phyloP scores from a whole-genome alignment of 1,140 invertebrate genomes.

The Eupristina koningsbergeri region DNA sequence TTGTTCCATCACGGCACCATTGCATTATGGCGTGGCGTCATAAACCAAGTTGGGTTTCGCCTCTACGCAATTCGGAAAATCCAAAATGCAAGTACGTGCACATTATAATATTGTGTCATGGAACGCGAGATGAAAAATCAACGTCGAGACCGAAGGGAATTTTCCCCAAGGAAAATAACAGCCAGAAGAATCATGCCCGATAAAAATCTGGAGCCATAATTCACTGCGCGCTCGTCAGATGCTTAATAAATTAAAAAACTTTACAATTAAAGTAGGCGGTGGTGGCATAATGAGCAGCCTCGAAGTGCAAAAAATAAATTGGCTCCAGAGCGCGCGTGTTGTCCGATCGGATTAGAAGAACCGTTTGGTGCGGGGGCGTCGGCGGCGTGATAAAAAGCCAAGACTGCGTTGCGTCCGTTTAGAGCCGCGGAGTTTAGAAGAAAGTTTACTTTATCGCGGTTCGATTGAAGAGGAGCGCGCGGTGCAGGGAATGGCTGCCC shows the following conservation, averaged over 20 bases:
- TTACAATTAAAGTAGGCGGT: neutral
- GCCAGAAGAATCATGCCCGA: neutral
- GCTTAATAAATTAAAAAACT: conserved; percentile 21
- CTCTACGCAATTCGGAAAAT: neutral
- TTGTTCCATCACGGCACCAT: neutral
- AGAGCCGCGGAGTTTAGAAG: conserved; percentile 66
- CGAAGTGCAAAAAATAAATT: neutral
- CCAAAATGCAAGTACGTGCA: too few relatives aligned
- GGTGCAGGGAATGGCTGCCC: conserved; percentile 48
- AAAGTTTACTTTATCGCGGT: conserved; percentile 72
- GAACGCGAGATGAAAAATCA: neutral
- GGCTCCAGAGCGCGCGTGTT: neutral
- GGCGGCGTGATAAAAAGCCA: conserved; percentile 65
- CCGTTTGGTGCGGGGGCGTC: conserved; percentile 45
- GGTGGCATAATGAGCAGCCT: neutral
- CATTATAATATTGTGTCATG: too few relatives aligned
- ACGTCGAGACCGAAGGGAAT: neutral
- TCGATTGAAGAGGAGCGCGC: conserved; percentile 63
- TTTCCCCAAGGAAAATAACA: too few relatives aligned
- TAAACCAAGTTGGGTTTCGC: neutral
- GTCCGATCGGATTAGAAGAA: conserved; percentile 4
- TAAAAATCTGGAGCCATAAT: neutral
- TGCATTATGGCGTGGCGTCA: neutral
- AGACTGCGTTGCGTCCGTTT: conserved; percentile 52
- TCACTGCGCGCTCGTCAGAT: neutral